Evolutionary conservation across 2,888 invertebrate species (phyloP), one percentile per base, ranked within the genome.

Genomic region (Mycalesis mineus): DNA sequence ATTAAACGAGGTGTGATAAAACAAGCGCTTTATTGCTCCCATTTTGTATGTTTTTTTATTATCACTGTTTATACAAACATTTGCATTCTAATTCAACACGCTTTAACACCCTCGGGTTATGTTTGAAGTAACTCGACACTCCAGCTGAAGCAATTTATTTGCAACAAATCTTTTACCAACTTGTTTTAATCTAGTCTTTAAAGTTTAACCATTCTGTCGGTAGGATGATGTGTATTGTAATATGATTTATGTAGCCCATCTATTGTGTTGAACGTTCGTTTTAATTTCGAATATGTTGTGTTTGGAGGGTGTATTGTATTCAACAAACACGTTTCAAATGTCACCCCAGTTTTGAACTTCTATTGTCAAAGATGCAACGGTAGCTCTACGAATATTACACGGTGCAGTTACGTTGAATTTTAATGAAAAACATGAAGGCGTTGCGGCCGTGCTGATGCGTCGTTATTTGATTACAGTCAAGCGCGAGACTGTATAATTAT

Each of bases 281-380:
- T 44, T 55, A 51, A 52, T 55, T 61, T 41, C 15, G 42, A 59
- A 55, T 45, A 45, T 44, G 29, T 17, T 13, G 41, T 40, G 37
- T 42, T n/a, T 15, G 22, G 17, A 42, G 52, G 52, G 52, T 13
- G 52, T 44, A 42, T 39, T 39, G 37, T 50, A 7, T 22, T 50
- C 37, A 52, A 57, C 58, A 61, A 61, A 61, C 55, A 17, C 42
- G 48, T 49, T 61, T 58, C 58, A 55, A 61, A 55, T 33, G 57
- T 17, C 39, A 45, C 47, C 51, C 52, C 36, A n/a, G 13, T 29
- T 45, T 45, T 14, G 8, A 45, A 45, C 11, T 5, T 13, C 39
- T 13, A 31, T 52, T 42, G 49, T 49, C 28, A 13, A 15, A 17
- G 13, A 44, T 36, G 22, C 52, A 33, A 42, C 17, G 52, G 31